Evolutionary conservation across 23 tunicate genomes (phyloP).

Genomic region (Halocynthia roretzi): DNA sequence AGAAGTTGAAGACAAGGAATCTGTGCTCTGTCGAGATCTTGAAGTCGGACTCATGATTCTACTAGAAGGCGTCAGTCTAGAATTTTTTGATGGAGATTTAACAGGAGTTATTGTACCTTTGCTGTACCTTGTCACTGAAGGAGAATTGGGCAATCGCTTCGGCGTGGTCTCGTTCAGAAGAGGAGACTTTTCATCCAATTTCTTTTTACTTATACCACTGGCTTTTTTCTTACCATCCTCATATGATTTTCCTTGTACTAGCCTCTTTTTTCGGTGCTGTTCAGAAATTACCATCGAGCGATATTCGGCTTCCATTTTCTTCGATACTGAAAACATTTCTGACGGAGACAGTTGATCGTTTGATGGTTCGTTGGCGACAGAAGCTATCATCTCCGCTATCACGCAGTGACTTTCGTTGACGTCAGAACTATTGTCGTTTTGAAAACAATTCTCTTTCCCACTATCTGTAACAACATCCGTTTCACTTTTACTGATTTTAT

Average conservation of each 20-base stretch:
- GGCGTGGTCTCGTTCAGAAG: neutral
- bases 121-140: neutral
- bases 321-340: constrained; percentile 76
- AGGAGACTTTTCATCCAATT: neutral
- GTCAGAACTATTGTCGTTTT: no score
- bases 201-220: neutral
- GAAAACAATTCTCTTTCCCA: neutral
- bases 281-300: constrained; percentile 71
- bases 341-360: constrained; percentile 38
- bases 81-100: no score
- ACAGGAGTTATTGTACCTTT: no score
- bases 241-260: constrained; percentile 15
- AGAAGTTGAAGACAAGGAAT: no score
- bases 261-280: constrained; percentile 36
- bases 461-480: neutral
- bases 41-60: no score
- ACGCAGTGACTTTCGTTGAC: constrained; percentile 21
- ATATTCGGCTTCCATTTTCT: constrained; percentile 78
- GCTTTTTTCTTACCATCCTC: neutral
- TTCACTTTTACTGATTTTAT: neutral
- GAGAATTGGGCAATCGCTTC: neutral
- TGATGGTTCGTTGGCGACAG: constrained; percentile 15
- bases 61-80: no score
- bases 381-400: constrained; percentile 54
- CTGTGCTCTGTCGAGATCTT: no score